Conservation (phyloP, 1,140 invertebrate species). For the Macrobrachium rosenbergii region DNA sequence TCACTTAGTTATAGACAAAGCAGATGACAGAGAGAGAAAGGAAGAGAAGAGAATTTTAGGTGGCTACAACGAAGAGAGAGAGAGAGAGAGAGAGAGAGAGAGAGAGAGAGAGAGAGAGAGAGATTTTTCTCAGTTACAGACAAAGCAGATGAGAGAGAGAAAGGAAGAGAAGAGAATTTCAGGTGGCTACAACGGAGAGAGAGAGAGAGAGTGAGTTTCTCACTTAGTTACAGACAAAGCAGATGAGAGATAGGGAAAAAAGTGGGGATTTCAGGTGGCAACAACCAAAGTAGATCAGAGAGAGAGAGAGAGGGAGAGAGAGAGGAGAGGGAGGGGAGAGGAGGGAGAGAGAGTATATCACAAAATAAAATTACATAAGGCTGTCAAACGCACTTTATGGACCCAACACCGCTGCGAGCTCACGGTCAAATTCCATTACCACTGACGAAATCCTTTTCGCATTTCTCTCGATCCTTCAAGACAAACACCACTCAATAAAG, state of each 20-base stretch:
- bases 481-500: too few species aligned
- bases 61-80: neutral
- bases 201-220: neutral
- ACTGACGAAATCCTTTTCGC: too few species aligned
- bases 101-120: neutral
- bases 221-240: neutral
- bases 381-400: too few species aligned
- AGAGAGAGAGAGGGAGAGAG: too few species aligned
- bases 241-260: neutral
- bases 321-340: too few species aligned
- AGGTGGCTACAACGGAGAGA: neutral
- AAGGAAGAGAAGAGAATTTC: neutral
- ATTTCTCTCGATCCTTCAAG: too few species aligned
- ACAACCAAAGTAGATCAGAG: neutral
- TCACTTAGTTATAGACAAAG: too few species aligned
- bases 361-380: too few species aligned
- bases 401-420: too few species aligned
- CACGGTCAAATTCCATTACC: too few species aligned
- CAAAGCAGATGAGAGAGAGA: neutral
- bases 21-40: constrained; percentile 12
- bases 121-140: neutral
- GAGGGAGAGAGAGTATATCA: too few species aligned
- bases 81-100: neutral
- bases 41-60: neutral
- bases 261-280: too few species aligned